Base-by-base conservation (phyloP, 2,797 vertebrate genomes). In the Etheostoma perlongum region DNA sequence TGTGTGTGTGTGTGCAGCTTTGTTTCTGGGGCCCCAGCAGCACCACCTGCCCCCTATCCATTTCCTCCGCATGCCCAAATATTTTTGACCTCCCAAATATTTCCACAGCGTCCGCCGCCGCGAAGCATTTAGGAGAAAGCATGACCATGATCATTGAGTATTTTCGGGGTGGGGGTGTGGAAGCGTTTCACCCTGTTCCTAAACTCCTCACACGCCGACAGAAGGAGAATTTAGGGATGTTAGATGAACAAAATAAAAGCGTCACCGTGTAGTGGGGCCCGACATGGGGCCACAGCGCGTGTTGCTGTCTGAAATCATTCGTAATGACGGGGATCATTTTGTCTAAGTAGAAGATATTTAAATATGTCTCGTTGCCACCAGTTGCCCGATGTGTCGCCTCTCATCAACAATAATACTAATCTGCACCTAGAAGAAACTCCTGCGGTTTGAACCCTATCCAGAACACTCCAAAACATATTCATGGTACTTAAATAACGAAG, bases 1-100 rank as follows among this genome's bases (percentile, higher is more conserved):
- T 23, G 19, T 51, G 55, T 12, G 42, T 40, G 33, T 12, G 15
- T 55, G 25, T 51, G 6, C 47, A 18, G 76, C 46, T 87, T 62
- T 81, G 67, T 86, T 86, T 87, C 67, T 67, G 84, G 81, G 84
- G 74, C 77, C 65, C 74, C 69, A 10, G 52, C 71, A 77, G 80
- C 89, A 93, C 92, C 91, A 93, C 92, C 91, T 93, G 93, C 87
- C 84, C 74, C 85, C 89, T 80, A 91, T 94, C 92, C 89, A 74
- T 93, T 93, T 92, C 60, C 72, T 65, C 58, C 74, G 85, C 70
- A 85, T 81, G 74, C 70, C 84, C 76, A 79, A 85, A 90, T 84
- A 85, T 86, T 85, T 86, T 60, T 85, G 71, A 86, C 77, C 78
- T 85, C 76, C 77, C 78, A 80, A 85, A 90, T 77, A 82, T 88